A percentile compares a stretch with the other conserved stretches of the same genome.
phyloP scores from a whole-genome alignment of 2,113 vertebrate genomes.

The Nannobrachium achirus region DNA sequence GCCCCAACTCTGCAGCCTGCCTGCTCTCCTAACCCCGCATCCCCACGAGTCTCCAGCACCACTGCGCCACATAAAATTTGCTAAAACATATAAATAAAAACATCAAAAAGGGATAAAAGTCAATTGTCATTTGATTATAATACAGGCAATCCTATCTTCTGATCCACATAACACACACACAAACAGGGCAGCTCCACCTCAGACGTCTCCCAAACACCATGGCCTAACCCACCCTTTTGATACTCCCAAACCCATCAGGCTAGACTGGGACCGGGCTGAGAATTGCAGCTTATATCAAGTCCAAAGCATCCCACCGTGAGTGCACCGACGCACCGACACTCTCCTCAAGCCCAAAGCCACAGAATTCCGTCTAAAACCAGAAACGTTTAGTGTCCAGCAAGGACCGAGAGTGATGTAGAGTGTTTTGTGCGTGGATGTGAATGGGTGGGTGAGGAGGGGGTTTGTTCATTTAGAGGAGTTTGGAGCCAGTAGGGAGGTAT shows the following conservation, averaged over 20 bases:
- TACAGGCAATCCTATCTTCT: slow-evolving; percentile 33
- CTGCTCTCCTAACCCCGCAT: neutral
- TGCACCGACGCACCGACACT: slow-evolving; percentile 41
- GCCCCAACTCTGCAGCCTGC: slow-evolving; percentile 23
- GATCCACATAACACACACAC: slow-evolving; percentile 46
- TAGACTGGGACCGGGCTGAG: slow-evolving; percentile 20
- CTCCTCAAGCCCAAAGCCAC: slow-evolving; percentile 40
- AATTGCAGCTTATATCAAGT: slow-evolving; percentile 44
- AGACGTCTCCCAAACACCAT: slow-evolving; percentile 42
- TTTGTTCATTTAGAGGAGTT: slow-evolving; percentile 53
- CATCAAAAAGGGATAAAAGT: slow-evolving; percentile 65
- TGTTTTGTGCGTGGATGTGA: slow-evolving; percentile 44
- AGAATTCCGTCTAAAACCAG: slow-evolving; percentile 33
- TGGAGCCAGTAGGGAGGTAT: slow-evolving; percentile 61
- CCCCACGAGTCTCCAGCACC: slow-evolving; percentile 37
- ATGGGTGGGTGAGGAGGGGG: slow-evolving; percentile 11
- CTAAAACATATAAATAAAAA: slow-evolving; percentile 60
- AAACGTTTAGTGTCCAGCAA: slow-evolving; percentile 48
- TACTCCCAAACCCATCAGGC: slow-evolving; percentile 22
- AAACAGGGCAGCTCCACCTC: slow-evolving; percentile 40
- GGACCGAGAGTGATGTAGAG: slow-evolving; percentile 30
- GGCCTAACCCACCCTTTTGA: slow-evolving; percentile 24
- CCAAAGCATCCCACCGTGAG: slow-evolving; percentile 22
- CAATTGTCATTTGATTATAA: slow-evolving; percentile 44
- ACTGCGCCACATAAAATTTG: slow-evolving; percentile 56